Evolutionary conservation across 2,797 vertebrate species (phyloP).

Genomic region (Ispidina lecontei): DNA sequence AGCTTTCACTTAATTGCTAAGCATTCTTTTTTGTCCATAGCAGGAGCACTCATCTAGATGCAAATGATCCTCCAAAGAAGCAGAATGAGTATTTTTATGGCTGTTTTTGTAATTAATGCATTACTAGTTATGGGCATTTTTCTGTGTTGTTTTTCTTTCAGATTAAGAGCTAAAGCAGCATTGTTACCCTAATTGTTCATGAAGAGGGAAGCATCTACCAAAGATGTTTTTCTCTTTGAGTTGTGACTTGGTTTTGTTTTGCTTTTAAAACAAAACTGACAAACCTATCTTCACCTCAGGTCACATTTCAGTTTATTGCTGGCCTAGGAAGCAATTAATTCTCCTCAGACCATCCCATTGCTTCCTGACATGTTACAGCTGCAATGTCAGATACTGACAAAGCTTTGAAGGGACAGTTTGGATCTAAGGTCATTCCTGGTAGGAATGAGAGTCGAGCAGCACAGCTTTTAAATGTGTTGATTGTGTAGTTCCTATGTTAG

Average conservation of each 20-base stretch:
- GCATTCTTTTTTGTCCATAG: not conserved
- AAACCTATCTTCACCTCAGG: not conserved
- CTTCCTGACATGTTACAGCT: not conserved
- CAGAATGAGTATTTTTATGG: conserved; percentile 21
- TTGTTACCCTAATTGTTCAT: not conserved
- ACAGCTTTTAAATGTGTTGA: not conserved
- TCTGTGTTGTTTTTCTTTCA: not conserved
- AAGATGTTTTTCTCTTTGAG: not conserved
- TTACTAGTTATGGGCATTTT: not conserved
- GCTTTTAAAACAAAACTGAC: not conserved
- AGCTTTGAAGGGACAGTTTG: not conserved
- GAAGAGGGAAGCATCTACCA: not conserved
- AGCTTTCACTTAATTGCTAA: conserved; percentile 13
- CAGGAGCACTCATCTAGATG: conserved; percentile 23
- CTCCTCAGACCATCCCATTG: not conserved
- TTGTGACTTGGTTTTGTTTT: too few relatives aligned
- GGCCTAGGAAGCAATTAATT: not conserved
- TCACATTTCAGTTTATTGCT: not conserved
- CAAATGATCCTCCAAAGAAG: conserved; percentile 17
- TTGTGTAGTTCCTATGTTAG: not conserved
- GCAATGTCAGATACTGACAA: not conserved
- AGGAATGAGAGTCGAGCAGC: not conserved
- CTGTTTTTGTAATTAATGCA: conserved; percentile 21
- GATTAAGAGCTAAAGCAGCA: not conserved
- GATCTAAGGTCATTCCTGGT: not conserved